Percentiles rank a stretch among this genome's conserved stretches.
These are phyloP conservation scores for Neuroterus valhalla DNA, from an alignment of 1,140 invertebrate species.

Conservation along the genomic window DNA sequence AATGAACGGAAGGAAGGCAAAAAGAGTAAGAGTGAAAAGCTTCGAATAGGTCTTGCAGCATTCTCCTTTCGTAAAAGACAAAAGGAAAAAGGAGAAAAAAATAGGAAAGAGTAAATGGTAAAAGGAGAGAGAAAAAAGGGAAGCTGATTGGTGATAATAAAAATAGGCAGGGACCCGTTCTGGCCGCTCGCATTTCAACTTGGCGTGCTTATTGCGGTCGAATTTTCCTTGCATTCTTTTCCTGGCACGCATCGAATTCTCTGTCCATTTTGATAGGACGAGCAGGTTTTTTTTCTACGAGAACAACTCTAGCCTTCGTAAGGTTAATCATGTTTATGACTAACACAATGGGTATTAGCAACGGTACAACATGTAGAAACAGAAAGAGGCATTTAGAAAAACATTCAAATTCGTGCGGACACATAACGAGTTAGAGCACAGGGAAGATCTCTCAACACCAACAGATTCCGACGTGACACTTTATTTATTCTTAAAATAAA, in stretches of 20 bases:
- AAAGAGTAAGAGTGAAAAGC: constrained; percentile 29
- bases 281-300: constrained; percentile 9
- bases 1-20: constrained; percentile 37
- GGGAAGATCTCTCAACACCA: background rate
- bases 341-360: constrained; percentile 17
- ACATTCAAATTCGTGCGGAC: constrained; percentile 15
- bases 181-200: constrained; percentile 15
- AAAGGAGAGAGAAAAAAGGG: constrained; percentile 12
- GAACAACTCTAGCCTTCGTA: constrained; percentile 7
- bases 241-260: constrained; percentile 24
- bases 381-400: constrained; percentile 2
- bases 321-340: background rate
- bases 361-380: constrained; percentile 9
- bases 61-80: constrained; percentile 9
- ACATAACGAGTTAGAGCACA: background rate
- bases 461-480: constrained; percentile 16
- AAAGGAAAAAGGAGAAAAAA: constrained; percentile 36
- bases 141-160: constrained; percentile 16
- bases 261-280: constrained; percentile 22
- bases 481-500: background rate
- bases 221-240: constrained; percentile 20
- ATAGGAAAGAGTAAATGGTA: constrained; percentile 34
- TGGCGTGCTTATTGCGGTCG: constrained; percentile 26
- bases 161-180: constrained; percentile 23
- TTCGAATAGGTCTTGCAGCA: constrained; percentile 30